A percentile compares a stretch with the other conserved stretches of the same genome.
These are phyloP conservation scores for Rotaria socialis DNA, from an alignment of 2,888 invertebrate species.

Conservation along the genomic window DNA sequence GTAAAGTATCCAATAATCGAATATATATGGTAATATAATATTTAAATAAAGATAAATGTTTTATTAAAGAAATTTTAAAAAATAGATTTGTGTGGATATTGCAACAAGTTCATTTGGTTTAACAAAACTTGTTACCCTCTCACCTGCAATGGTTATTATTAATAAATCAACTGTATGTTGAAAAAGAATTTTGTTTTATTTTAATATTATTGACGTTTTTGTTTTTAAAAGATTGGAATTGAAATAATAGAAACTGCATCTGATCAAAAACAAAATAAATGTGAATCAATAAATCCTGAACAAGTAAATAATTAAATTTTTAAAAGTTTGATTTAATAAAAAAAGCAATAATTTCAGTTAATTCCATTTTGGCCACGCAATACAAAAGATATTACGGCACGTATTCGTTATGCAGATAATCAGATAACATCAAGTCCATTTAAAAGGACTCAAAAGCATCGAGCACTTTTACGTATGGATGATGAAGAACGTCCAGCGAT, in stretches of 20 bases:
- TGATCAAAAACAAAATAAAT: constrained; percentile 46
- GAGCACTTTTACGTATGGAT: no score
- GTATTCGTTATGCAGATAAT: constrained; percentile 12
- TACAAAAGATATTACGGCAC: constrained; percentile 33
- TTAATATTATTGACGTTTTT: no score
- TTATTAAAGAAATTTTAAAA: no score
- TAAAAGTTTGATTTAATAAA: constrained; percentile 46
- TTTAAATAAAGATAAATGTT: constrained; percentile 68
- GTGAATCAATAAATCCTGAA: not conserved
- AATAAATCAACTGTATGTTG: constrained; percentile 67
- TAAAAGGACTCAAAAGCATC: no score
- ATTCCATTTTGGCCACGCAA: no score
- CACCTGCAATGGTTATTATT: constrained; percentile 83
- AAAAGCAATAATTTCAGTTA: no score
- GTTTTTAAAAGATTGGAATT: constrained; percentile 63
- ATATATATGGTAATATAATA: no score
- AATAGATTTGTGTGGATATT: constrained; percentile 86
- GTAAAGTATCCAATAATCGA: no score
- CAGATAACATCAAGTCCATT: no score
- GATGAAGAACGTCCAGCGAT: no score
- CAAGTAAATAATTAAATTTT: not conserved
- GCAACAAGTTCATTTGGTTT: constrained; percentile 81
- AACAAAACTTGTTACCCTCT: constrained; percentile 90
- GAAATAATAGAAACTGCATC: constrained; percentile 70
- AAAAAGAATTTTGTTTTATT: no score